phyloP scores from a whole-genome alignment of 1,140 invertebrate genomes.

The Mamestra configurata region DNA sequence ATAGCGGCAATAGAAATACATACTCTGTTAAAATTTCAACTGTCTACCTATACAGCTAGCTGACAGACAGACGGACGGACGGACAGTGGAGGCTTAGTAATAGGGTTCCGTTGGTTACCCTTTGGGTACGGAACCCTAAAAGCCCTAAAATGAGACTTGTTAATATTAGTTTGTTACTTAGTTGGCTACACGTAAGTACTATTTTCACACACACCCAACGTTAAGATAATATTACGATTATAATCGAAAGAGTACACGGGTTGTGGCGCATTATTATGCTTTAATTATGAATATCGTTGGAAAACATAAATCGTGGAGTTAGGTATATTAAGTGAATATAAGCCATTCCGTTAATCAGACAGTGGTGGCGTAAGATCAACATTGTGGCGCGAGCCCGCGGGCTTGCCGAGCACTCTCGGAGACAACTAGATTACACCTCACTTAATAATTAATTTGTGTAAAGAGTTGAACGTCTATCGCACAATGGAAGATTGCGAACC shows the following conservation, averaged over 20 bases:
- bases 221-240: slow-evolving; percentile 4
- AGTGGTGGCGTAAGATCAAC: slow-evolving; percentile 76
- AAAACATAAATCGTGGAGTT: slow-evolving; percentile 63
- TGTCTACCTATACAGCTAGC: too few species aligned
- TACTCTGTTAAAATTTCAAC: too few species aligned
- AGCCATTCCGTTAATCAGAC: slow-evolving; percentile 78
- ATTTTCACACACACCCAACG: not conserved
- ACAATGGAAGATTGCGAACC: slow-evolving; percentile 64
- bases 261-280: slow-evolving; percentile 64
- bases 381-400: slow-evolving; percentile 61
- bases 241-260: slow-evolving; percentile 23
- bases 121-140: too few species aligned
- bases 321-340: slow-evolving; percentile 66
- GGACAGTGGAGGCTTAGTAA: too few species aligned
- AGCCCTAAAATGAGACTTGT: too few species aligned
- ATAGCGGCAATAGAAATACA: too few species aligned
- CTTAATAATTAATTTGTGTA: slow-evolving; percentile 83
- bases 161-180: too few species aligned
- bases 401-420: slow-evolving; percentile 55
- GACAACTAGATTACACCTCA: slow-evolving; percentile 77
- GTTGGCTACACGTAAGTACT: too few species aligned
- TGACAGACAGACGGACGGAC: too few species aligned
- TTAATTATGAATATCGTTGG: slow-evolving; percentile 74
- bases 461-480: slow-evolving; percentile 76
- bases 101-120: too few species aligned